Conservation (phyloP, 1,140 invertebrate species). For the Trichoplusia ni region DNA sequence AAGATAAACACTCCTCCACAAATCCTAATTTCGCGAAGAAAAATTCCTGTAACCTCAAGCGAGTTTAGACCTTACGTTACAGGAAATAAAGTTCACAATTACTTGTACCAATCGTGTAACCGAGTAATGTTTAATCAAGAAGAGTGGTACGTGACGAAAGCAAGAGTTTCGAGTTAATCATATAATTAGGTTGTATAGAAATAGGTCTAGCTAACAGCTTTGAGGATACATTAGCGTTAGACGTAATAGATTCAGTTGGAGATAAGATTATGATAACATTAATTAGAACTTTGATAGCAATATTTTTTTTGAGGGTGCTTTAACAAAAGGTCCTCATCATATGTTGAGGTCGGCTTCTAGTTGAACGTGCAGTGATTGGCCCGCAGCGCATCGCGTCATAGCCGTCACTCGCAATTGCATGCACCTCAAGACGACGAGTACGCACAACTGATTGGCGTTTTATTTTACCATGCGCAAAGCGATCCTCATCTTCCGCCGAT, state of each 20-base stretch:
- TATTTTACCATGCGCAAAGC: too few species aligned
- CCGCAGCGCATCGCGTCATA: too few species aligned
- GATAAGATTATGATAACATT: not conserved
- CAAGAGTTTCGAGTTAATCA: conserved; percentile 10
- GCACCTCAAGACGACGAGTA: too few species aligned
- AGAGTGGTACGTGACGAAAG: conserved; percentile 35
- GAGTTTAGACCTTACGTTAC: too few species aligned
- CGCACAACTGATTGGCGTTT: too few species aligned
- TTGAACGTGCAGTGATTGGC: too few species aligned
- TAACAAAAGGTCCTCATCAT: too few species aligned
- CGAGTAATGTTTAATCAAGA: conserved; percentile 38
- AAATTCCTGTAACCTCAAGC: not conserved
- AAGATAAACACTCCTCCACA: not conserved
- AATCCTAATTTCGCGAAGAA: too few species aligned
- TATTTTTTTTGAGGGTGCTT: not conserved
- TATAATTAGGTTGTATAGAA: conserved; percentile 37
- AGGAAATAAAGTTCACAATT: not conserved
- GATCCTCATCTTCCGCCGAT: too few species aligned
- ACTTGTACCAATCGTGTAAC: conserved; percentile 3
- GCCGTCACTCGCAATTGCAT: too few species aligned
- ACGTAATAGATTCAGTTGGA: not conserved
- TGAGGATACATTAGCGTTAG: not conserved
- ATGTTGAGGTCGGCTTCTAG: too few species aligned
- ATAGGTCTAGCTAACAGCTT: conserved; percentile 12
- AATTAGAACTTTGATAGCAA: not conserved